Conservation (phyloP, 1,140 invertebrate species). For the Bombus soroeensis region DNA sequence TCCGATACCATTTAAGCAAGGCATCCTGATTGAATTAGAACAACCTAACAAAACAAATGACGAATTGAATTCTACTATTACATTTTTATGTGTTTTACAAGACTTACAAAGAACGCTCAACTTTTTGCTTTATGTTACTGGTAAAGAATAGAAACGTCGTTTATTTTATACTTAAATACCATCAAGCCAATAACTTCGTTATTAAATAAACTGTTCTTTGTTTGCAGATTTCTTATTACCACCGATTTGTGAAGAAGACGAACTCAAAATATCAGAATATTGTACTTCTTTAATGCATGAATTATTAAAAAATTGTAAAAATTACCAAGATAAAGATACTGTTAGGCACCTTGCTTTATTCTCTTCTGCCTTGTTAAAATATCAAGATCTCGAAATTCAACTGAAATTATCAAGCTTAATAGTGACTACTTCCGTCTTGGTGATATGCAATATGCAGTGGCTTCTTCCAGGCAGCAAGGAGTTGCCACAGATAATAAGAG, state of each 20-base stretch:
- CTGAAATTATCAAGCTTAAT: slow-evolving; percentile 75
- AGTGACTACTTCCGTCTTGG: slow-evolving; percentile 73
- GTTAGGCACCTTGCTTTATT: slow-evolving; percentile 81
- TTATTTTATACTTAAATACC: slow-evolving; percentile 60
- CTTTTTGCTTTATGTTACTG: slow-evolving; percentile 78
- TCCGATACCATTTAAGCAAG: slow-evolving; percentile 81
- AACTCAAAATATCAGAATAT: slow-evolving; percentile 76
- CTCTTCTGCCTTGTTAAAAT: slow-evolving; percentile 75
- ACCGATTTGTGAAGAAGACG: slow-evolving; percentile 77
- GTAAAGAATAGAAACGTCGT: slow-evolving; percentile 60
- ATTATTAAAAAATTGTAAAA: slow-evolving; percentile 66
- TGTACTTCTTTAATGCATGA: slow-evolving; percentile 71
- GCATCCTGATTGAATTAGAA: slow-evolving; percentile 77
- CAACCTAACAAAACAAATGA: slow-evolving; percentile 72
- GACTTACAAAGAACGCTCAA: slow-evolving; percentile 81
- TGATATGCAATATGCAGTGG: slow-evolving; percentile 81
- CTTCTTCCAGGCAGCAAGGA: slow-evolving; percentile 69
- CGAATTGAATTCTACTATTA: slow-evolving; percentile 59
- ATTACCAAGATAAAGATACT: slow-evolving; percentile 71
- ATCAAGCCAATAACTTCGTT: too few species aligned
- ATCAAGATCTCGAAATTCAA: slow-evolving; percentile 70
- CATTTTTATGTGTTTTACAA: slow-evolving; percentile 79
- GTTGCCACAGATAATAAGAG: slow-evolving; percentile 68
- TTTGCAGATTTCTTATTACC: slow-evolving; percentile 78
- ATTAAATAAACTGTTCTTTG: slow-evolving; percentile 18